Conservation (phyloP, 2,797 vertebrate species). For the Enteromius mattozi region DNA sequence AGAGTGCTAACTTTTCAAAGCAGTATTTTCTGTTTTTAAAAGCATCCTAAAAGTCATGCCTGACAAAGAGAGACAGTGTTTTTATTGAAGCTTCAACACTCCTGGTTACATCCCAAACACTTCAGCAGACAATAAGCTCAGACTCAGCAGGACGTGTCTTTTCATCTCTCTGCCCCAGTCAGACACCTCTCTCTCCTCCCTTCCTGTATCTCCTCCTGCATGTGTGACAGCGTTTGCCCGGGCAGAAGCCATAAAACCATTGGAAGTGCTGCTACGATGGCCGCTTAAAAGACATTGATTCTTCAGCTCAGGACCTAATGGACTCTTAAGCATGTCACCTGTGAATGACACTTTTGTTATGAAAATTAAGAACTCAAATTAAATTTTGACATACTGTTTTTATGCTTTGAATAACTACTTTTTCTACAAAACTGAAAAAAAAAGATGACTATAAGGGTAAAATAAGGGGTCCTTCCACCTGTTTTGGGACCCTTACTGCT, state of each 20-base stretch:
- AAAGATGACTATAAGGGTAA: not conserved
- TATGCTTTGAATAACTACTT: not conserved
- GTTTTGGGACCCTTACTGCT: not conserved
- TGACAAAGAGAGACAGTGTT: slow-evolving; percentile 13
- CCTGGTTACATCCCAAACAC: slow-evolving; percentile 48
- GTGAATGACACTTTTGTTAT: slow-evolving; percentile 61
- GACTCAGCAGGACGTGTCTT: slow-evolving; percentile 57
- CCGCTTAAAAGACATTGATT: slow-evolving; percentile 64
- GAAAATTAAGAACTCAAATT: not conserved
- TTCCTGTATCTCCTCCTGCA: slow-evolving; percentile 66
- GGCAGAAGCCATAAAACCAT: slow-evolving; percentile 70
- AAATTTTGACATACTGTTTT: not conserved
- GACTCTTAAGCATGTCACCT: slow-evolving; percentile 59
- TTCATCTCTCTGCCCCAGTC: slow-evolving; percentile 60
- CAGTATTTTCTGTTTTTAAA: slow-evolving; percentile 11
- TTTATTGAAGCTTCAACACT: slow-evolving; percentile 61
- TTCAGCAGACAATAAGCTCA: slow-evolving; percentile 43
- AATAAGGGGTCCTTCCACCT: not conserved
- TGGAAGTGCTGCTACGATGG: slow-evolving; percentile 62
- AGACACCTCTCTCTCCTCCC: slow-evolving; percentile 62
- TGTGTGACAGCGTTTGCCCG: slow-evolving; percentile 65
- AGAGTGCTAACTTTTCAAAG: slow-evolving; percentile 1
- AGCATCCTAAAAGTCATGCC: slow-evolving; percentile 13
- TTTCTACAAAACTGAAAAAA: not conserved
- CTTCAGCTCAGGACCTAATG: slow-evolving; percentile 65